Evolutionary conservation across 2,113 vertebrate genomes (phyloP), one percentile per base, ranked within the genome.

Genomic region (Blennius ocellaris): DNA sequence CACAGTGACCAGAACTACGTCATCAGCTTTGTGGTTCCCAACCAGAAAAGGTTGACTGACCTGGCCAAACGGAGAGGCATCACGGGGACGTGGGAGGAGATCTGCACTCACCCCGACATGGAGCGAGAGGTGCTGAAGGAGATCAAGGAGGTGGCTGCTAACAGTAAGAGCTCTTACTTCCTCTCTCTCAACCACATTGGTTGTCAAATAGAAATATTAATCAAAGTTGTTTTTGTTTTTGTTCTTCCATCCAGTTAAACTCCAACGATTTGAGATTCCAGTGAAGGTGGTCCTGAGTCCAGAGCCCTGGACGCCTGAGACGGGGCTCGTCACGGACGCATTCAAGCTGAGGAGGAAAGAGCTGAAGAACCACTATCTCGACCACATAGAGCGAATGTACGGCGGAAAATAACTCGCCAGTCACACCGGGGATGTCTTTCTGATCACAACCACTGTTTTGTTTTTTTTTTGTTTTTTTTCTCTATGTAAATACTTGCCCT

Each of bases 311-410:
- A 99, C 98, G 2, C 97, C 97, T 0, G 98, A 99, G 90, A 99
- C 97, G 0, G 98, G 98, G 12, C 85, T 99, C 1, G 97, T 99
- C 43, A 99, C 98, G 0, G 98, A 99, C 5, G 97, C 98, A 0
- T 99, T 99, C 92, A 99, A 99, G 86, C 91, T 99, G 89, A 99
- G 97, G 91, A 95, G 98, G 78, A 99, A 97, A 90, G 97, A 99
- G 83, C 90, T 99, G 82, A 98, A 95, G 93, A 96, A 97, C 87
- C 96, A 98, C 92, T 99, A 98, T 92, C 92, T 96, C 80, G 94
- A 94, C 0, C 95, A 99, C 86, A 99, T 99, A 6, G 97, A 99
- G 87, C 92, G 97, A 86, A 99, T 99, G 97, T 99, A 99, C 0
- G 97, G 97, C 6, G 94, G 96, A 21, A 98, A 98, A 91, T 99